A percentile compares a stretch with the other conserved stretches of the same genome.
Conservation (phyloP, 2,113 vertebrate genomes). For the Stomatorhinus ivindoensis region DNA sequence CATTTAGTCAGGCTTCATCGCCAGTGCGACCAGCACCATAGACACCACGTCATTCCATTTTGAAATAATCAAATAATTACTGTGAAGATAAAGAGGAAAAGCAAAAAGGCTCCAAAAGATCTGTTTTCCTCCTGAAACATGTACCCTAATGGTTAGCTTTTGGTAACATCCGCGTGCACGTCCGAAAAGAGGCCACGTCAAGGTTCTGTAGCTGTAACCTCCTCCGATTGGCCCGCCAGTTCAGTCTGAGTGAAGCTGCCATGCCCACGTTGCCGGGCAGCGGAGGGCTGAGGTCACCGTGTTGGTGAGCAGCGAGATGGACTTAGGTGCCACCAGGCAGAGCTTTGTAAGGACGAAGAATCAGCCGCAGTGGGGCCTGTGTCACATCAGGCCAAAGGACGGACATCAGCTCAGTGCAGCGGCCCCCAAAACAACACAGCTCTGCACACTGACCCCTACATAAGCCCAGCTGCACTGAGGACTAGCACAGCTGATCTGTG, state of each 20-base stretch:
- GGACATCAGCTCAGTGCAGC: background rate
- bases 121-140: background rate
- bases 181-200: background rate
- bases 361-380: background rate
- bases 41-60: background rate
- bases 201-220: background rate
- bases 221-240: background rate
- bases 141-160: background rate
- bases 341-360: background rate
- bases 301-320: background rate
- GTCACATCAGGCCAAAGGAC: background rate
- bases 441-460: background rate
- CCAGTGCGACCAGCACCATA: background rate
- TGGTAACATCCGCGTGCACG: too few relatives aligned
- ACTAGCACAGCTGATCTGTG: background rate
- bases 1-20: background rate
- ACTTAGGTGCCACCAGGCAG: background rate
- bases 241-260: background rate
- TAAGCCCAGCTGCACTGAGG: background rate
- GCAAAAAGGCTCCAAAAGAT: background rate
- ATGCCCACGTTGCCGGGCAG: background rate
- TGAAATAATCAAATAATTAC: background rate
- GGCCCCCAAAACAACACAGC: background rate
- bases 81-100: background rate
- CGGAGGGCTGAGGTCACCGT: background rate